Evolutionary conservation across 2,888 invertebrate genomes (phyloP), one percentile per base, ranked within the genome.

Genomic region (Meteorus cinctellus): DNA sequence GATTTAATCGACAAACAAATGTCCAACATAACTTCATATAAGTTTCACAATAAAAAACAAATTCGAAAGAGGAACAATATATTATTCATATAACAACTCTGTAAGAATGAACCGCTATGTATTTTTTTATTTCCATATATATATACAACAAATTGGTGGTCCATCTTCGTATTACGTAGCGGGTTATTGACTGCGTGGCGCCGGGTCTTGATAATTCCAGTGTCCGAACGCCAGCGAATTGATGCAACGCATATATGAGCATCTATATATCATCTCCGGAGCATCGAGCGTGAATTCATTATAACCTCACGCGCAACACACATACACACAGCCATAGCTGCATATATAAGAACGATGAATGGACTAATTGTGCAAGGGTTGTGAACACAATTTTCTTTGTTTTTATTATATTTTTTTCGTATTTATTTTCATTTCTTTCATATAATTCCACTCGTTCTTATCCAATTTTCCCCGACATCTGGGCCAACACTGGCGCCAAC

Each of bases 361-460:
- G 86, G 84, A 81, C 85, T 86, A 86, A 87, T 87, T 87, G 87
- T 87, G 81, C 81, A 70, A 77, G 75, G 77, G 78, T 77, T 79
- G 75, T 77, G 69, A 65, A 75, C 76, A 71, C 77, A 72, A 55
- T 78, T 55, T 77, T 48, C 48, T 45, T 24, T 24, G 19, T 68
- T 75, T 74, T 24, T 66, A 51, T 65, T 68, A 45, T 24, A 24
- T 24, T 71, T 75, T 69, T 76, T 74, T 70, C 66, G 63, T 0
- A 48, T 31, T 29, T 55, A 65, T 69, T n/a, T n/a, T 29, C 16
- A 59, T 34, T 75, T 60, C 66, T 48, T 74, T 51, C 41, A n/a
- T 41, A 48, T 68, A 12, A 27, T 48, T 74, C 68, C 36, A 63
- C 51, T 71, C 71, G 55, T 74, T 74, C 36, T 71, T 55, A 69